Evolutionary conservation across 2,888 invertebrate species (phyloP), one percentile per base, ranked within the genome.

Genomic region (Polylopha cassiicola): DNA sequence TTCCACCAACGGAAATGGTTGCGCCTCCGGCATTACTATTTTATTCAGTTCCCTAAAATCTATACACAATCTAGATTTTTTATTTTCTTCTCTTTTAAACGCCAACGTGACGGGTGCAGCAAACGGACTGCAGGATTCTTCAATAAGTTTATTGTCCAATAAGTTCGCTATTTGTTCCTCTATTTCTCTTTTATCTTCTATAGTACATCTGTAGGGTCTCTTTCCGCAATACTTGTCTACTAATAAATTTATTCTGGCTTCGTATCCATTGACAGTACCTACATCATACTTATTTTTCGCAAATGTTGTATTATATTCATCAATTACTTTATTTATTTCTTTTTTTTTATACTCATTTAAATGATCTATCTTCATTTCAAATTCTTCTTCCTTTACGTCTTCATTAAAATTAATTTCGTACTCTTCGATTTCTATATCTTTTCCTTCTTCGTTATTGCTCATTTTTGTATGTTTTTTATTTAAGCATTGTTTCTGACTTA

Each of bases 271-370:
- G 3, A 47, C 44, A 4, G 27, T 44, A 0, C 44, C 47, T 18
- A 44, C 34, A n/a, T 47, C 47, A 21, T 44, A 47, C 37, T 46
- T 43, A 27, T 38, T 44, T 21, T 44, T 47, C 1, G 47, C 47
- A 38, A 50, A 50, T 0, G 21, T 10, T 11, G 41, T 30, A 26
- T 46, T 47, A 32, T 51, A 37, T 20, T 42, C 41, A 0, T 24
- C 16, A 7, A 50, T 43, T 10, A 48, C 26, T 20, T 32, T 16
- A 34, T 49, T 6, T 16, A 52, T 52, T 8, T 36, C 15, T 28
- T 22, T 5, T 15, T 44, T 21, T 48, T 52, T 13, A 5, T 47
- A 4, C 7, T 7, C 10, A 14, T 50, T 28, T 32, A 52, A 29
- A 26, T 52, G 22, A 21, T 39, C 27, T 15, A 47, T 16, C 1